Evolutionary conservation across 2,888 invertebrate genomes (phyloP).

Genomic region (Choreutis nemorana): DNA sequence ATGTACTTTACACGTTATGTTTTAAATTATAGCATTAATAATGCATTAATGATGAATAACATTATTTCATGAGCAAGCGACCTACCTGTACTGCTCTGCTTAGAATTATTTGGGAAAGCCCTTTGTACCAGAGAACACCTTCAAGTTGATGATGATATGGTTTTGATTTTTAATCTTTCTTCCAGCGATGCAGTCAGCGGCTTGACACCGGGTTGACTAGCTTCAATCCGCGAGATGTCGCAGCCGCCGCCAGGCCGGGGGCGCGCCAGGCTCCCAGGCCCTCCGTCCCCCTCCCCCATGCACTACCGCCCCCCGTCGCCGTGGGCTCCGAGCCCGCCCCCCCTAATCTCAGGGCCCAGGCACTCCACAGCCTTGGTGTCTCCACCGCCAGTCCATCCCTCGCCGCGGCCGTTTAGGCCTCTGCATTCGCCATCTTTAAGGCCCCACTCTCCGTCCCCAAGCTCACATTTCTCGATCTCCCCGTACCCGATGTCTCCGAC

Average conservation of each 20-base stretch:
- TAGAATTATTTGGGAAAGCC: no score
- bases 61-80: no score
- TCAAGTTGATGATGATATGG: neutral
- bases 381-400: conserved; percentile 66
- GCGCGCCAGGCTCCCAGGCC: conserved; percentile 48
- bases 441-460: conserved; percentile 55
- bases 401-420: conserved; percentile 56
- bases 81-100: no score
- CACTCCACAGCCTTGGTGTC: conserved; percentile 64
- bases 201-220: conserved; percentile 64
- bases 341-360: conserved; percentile 70
- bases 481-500: conserved; percentile 65
- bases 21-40: no score
- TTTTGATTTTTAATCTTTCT: conserved; percentile 23
- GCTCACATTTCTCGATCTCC: conserved; percentile 59
- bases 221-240: conserved; percentile 60
- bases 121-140: neutral
- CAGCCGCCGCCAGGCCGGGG: conserved; percentile 61
- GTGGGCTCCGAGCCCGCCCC: conserved; percentile 79
- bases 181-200: conserved; percentile 59
- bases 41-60: no score
- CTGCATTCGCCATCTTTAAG: conserved; percentile 48
- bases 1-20: no score
- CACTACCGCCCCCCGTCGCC: conserved; percentile 80
- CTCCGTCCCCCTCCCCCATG: conserved; percentile 65